These are phyloP conservation scores for Heliconius eleuchia DNA, from an alignment of 1,140 invertebrate genomes.

Conservation along the genomic window DNA sequence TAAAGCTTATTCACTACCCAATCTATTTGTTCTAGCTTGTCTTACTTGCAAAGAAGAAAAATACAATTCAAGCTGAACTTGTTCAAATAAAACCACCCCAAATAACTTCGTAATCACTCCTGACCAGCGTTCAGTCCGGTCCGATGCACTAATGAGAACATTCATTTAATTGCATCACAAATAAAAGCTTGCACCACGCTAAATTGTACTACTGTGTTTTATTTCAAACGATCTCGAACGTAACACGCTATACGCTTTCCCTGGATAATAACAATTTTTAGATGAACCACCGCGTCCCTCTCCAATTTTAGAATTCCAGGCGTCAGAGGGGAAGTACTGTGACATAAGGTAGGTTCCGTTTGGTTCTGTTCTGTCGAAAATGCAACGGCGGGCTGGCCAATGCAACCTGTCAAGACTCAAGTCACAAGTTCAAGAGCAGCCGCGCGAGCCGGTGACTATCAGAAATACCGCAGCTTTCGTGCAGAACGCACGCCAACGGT, in stretches of 20 bases:
- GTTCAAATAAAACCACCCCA: constrained; percentile 26
- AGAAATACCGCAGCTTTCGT: constrained; percentile 63
- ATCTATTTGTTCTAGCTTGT: not conserved
- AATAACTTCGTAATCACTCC: constrained; percentile 27
- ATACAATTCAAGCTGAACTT: constrained; percentile 14
- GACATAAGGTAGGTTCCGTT: constrained; percentile 20
- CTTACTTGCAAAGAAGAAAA: not conserved
- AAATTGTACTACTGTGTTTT: constrained; percentile 28
- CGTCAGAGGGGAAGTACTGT: constrained; percentile 31
- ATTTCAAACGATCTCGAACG: constrained; percentile 33
- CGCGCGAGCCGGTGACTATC: constrained; percentile 46
- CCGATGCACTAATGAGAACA: constrained; percentile 45
- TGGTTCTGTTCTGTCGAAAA: constrained; percentile 51
- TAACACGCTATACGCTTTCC: constrained; percentile 42
- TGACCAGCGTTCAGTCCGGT: constrained; percentile 35
- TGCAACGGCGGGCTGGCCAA: constrained; percentile 64
- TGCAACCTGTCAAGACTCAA: constrained; percentile 66
- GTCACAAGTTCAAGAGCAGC: constrained; percentile 71
- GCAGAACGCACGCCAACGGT: constrained; percentile 54
- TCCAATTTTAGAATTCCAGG: constrained; percentile 9
- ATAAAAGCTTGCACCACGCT: constrained; percentile 35
- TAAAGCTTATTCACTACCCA: not conserved
- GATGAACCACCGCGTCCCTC: constrained; percentile 19
- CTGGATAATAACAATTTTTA: constrained; percentile 28
- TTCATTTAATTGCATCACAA: constrained; percentile 48